phyloP scores from a whole-genome alignment of 2,113 vertebrate species.

The Chaetura pelagica region DNA sequence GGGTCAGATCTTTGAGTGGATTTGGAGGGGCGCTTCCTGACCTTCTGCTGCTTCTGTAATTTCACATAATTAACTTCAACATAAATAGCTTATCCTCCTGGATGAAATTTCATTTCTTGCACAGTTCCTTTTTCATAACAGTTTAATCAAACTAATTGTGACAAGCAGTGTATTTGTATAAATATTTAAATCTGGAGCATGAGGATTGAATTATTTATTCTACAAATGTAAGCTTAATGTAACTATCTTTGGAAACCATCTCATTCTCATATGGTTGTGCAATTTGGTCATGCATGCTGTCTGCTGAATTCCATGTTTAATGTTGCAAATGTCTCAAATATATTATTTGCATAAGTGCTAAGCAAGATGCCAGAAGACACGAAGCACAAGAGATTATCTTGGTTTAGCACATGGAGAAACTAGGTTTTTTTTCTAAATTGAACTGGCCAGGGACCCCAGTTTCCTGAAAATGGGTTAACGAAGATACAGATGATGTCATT shows the following conservation, averaged over 20 bases:
- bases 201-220: constrained; percentile 68
- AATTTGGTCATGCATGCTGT: not conserved
- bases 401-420: not conserved
- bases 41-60: not conserved
- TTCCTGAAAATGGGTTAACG: constrained; percentile 39
- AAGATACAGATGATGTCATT: constrained; percentile 22
- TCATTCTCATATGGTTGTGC: not conserved
- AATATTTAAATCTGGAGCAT: constrained; percentile 68
- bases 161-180: constrained; percentile 59
- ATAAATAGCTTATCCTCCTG: constrained; percentile 43
- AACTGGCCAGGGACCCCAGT: not conserved
- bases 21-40: not conserved
- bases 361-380: not conserved
- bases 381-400: not conserved
- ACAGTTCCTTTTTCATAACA: constrained; percentile 50
- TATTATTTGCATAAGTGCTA: not conserved
- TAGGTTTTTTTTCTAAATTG: not conserved
- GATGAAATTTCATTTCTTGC: constrained; percentile 40
- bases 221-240: constrained; percentile 31
- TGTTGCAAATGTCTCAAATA: constrained; percentile 1
- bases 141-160: constrained; percentile 67
- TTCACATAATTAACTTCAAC: constrained; percentile 7
- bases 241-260: constrained; percentile 58
- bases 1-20: not conserved
- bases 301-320: not conserved